Evolutionary conservation across 2,888 invertebrate species (phyloP).

Genomic region (Osmoderma eremita): DNA sequence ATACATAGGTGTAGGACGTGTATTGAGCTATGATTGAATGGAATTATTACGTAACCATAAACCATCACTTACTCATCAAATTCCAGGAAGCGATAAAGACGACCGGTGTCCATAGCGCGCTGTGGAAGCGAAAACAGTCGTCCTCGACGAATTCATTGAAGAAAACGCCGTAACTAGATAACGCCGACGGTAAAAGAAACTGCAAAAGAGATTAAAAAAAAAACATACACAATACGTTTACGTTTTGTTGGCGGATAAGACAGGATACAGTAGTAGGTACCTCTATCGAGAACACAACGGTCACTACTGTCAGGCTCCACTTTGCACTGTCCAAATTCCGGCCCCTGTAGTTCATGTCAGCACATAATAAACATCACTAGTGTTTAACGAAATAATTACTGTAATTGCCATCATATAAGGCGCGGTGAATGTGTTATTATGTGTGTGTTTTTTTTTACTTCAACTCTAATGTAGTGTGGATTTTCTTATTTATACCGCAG

Average conservation of each 20-base stretch:
- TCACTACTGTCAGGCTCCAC: conserved; percentile 39
- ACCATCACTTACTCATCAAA: conserved; percentile 38
- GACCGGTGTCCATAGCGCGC: conserved; percentile 42
- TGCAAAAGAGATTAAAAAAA: conserved; percentile 35
- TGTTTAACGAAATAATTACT: conserved; percentile 21
- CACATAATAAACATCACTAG: conserved; percentile 30
- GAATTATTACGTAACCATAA: not conserved
- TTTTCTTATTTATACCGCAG: no score
- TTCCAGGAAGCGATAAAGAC: conserved; percentile 41
- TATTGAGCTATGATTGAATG: no score
- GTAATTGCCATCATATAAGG: conserved; percentile 21
- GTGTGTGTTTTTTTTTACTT: no score
- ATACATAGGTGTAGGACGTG: no score
- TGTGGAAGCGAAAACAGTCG: conserved; percentile 36
- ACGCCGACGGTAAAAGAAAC: conserved; percentile 41
- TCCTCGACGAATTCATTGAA: conserved; percentile 41
- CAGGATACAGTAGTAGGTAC: conserved; percentile 19
- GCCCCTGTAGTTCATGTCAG: conserved; percentile 36
- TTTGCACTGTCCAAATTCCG: conserved; percentile 28
- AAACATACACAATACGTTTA: not conserved
- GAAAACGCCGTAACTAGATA: conserved; percentile 41
- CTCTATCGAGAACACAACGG: conserved; percentile 41
- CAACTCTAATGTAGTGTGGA: no score
- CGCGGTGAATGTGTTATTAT: not conserved
- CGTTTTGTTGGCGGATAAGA: not conserved